phyloP scores from a whole-genome alignment of 2,113 vertebrate species.

The Callaeas wilsoni region DNA sequence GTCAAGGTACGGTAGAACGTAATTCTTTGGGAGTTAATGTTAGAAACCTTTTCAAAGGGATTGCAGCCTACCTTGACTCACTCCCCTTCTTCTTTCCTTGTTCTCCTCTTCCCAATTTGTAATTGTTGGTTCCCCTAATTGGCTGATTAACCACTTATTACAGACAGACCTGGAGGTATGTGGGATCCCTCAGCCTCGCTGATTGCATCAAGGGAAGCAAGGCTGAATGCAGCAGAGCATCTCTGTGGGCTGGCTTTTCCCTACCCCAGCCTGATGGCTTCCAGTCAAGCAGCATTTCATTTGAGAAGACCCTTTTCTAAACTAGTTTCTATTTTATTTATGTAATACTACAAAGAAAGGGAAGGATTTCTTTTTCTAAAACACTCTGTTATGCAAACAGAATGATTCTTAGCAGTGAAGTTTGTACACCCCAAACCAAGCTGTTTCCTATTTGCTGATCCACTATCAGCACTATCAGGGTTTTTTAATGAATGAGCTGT shows the following conservation, averaged over 20 bases:
- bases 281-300: background rate
- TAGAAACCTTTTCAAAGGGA: conserved; percentile 65
- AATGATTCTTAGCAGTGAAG: background rate
- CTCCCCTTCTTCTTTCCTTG: conserved; percentile 52
- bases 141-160: conserved; percentile 70
- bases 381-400: background rate
- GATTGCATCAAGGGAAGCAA: conserved; percentile 20
- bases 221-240: conserved; percentile 13
- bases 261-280: background rate
- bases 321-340: background rate
- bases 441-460: background rate
- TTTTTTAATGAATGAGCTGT: background rate
- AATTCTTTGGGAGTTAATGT: conserved; percentile 61
- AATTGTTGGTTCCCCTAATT: conserved; percentile 72
- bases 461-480: background rate
- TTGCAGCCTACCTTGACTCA: conserved; percentile 68
- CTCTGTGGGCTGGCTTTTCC: background rate
- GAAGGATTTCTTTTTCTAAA: background rate
- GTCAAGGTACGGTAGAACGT: conserved; percentile 60
- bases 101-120: conserved; percentile 52
- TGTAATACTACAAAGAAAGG: background rate
- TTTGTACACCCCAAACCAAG: background rate
- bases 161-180: conserved; percentile 35
- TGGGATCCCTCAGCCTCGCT: background rate
- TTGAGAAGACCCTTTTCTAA: background rate